These are phyloP conservation scores for Caenorhabditis brenneri DNA, from an alignment of 1,140 invertebrate genomes.

Conservation along the genomic window DNA sequence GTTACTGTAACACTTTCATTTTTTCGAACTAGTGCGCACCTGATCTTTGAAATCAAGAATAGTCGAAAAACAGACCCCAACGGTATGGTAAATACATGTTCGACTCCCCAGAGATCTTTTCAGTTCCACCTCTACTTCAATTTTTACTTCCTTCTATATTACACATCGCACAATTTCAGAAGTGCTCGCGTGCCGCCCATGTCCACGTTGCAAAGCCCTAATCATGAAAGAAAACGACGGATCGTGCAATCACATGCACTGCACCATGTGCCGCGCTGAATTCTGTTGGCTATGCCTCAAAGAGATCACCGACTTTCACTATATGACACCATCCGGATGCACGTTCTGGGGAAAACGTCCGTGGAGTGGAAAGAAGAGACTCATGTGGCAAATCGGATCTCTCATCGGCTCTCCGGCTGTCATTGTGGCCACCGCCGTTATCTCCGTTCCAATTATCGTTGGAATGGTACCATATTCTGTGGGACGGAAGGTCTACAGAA, in stretches of 20 bases:
- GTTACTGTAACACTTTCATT: too few relatives aligned
- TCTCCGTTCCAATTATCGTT: constrained; percentile 92
- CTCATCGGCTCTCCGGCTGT: constrained; percentile 79
- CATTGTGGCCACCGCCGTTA: constrained; percentile 90
- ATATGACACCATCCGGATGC: constrained; percentile 94
- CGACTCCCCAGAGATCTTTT: too few relatives aligned
- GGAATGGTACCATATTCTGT: constrained; percentile 89
- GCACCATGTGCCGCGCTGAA: constrained; percentile 90
- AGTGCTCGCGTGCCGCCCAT: constrained; percentile 59
- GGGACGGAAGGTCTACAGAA: constrained; percentile 74
- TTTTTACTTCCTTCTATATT: too few relatives aligned
- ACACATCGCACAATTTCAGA: constrained; percentile 1
- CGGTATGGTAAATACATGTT: too few relatives aligned
- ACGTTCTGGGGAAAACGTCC: constrained; percentile 99
- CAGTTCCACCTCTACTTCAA: too few relatives aligned
- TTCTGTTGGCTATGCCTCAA: constrained; percentile 99
- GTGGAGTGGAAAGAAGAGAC: constrained; percentile 96
- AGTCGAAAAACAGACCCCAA: too few relatives aligned
- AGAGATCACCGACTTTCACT: constrained; percentile 94
- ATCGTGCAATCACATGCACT: constrained; percentile 93
- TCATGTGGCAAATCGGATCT: constrained; percentile 88
- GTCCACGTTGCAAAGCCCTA: constrained; percentile 82
- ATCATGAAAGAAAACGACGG: constrained; percentile 98
- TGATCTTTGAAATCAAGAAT: too few relatives aligned
- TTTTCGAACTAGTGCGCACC: too few relatives aligned